Evolutionary conservation across 1,140 invertebrate species (phyloP), one percentile per base, ranked within the genome.

Genomic region (Procambarus clarkii): DNA sequence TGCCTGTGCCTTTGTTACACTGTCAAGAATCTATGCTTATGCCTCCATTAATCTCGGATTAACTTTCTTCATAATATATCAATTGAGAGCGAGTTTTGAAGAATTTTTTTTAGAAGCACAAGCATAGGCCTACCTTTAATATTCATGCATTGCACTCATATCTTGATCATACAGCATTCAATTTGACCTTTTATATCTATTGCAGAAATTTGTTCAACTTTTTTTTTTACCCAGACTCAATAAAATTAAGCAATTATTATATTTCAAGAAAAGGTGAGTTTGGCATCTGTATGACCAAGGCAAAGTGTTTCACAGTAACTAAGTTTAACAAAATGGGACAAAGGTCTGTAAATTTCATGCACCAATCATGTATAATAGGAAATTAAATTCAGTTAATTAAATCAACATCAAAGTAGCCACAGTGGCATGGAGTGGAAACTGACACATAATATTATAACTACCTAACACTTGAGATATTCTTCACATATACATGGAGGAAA

Each of bases 1-100:
- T 88, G 86, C 86, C 86, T 88, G 46, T 88, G 86, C 86, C 78
- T 64, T 80, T 78, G 54, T 77, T 88, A 54, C 45, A 78, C 18
- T 50, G 60, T 69, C n/a, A n/a, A 58, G 58, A 86, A 78, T 86
- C 85, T 54, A 86, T 86, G 48, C 48, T 78, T 86, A 86, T 86
- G 85, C 85, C 85, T 86, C 79, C 18, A 81, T 54, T 18, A 54
- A 13, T 81, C 48, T 81, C 24, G 13, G n/a, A 34, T 54, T 81
- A 11, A 74, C 24, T 74, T 24, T 11, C 3, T 74, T 8, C 54
- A 11, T n/a, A 18, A 54, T 58, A 74, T 74, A 74, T 74, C 0
- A 48, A 24, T 78, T 34, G n/a, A 34, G 34, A 1, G 0, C 1
- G 34, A 34, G 34, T 44, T 44, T 60, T 24, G n/a, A 83, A 45